Base-by-base conservation (phyloP, 2,797 vertebrate species). In the Peromyscus nudipes region DNA sequence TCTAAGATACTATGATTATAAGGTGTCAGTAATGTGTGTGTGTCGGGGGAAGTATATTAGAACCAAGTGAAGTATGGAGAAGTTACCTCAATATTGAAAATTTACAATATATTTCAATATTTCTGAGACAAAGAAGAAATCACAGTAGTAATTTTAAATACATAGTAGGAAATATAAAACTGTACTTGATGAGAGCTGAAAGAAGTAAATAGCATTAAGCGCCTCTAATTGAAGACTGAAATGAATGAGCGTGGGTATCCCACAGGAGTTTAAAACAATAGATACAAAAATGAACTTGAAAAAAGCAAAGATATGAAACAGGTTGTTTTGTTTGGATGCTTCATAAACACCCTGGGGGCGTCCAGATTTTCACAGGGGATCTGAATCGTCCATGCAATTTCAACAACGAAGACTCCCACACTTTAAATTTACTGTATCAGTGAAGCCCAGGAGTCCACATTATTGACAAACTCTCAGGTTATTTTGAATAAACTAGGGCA, bases 81-180 rank as follows among this genome's bases (percentile, higher is more conserved):
- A 73, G 9, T 67, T 93, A 97, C 0, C 17, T 91, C 64, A 93
- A 34, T 60, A 91, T 52, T 49, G 55, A 95, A 93, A 79, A 43
- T 89, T 71, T 11, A 29, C 92, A 77, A 94, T 86, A 86, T 82
- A 89, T 49, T 91, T 91, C 57, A 93, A 69, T 65, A 92, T 77
- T 95, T 29, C 92, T 49, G 29, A 89, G 13, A 76, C 52, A 91
- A 93, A 84, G 76, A 79, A 89, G 86, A 81, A 92, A 86, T 89
- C 7, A 62, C 62, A 83, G 73, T 17, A 6, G 37, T 67, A 67
- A 96, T 17, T 95, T 82, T 55, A 62, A 96, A 94, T 79, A 82
- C 23, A 90, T 71, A 75, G 57, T 16, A 77, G 43, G 37, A 92
- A 96, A 94, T 37, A 92, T 19, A 91, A 92, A 95, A 92, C 55